Base-by-base conservation (phyloP, 2,888 invertebrate species). In the Athripsodes cinereus region DNA sequence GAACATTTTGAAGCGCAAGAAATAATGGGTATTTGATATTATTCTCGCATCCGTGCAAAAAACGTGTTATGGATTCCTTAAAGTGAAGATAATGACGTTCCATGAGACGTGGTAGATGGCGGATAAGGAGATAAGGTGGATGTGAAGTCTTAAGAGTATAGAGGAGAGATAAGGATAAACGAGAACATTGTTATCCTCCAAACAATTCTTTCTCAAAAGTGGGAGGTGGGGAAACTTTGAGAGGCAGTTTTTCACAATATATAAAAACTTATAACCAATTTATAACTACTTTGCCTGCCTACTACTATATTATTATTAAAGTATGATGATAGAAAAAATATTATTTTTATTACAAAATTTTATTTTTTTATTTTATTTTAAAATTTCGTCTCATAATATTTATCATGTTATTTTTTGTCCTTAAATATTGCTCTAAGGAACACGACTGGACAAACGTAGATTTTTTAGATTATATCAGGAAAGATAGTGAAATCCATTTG, bases 51-150 rank as follows among this genome's bases (percentile, higher is more conserved):
- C 13, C 40, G 13, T 40, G 13, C 16, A 3, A 16, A 40, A 40
- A 40, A 40, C 40, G 16, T 40, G 40, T 40, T 40, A 40, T 40
- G 40, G 40, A 40, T 40, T 40, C 40, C 16, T 40, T 40, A 40
- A 40, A 40, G 40, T 40, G 40, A 40, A 16, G 40, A 40, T 40
- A 40, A 40, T 40, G 40, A 40, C 40, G 3, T 40, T 40, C 40
- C 16, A 2, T 3, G 40, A 16, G 31, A 40, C 40, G 40, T 40
- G 40, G 13, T 40, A 16, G 16, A 40, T 40, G 40, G 40, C 16
- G 13, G 40, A 40, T 40, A 40, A 40, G 40, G 3, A 16, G 40
- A 31, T 8, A 13, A 40, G 40, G 40, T 8, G 13, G 40, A 40
- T 40, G 40, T 40, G 40, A 40, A n/a, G 40, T 40, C 40, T 40